Base-by-base conservation (phyloP, 2,113 vertebrate genomes). In the Phyllopteryx taeniolatus region DNA sequence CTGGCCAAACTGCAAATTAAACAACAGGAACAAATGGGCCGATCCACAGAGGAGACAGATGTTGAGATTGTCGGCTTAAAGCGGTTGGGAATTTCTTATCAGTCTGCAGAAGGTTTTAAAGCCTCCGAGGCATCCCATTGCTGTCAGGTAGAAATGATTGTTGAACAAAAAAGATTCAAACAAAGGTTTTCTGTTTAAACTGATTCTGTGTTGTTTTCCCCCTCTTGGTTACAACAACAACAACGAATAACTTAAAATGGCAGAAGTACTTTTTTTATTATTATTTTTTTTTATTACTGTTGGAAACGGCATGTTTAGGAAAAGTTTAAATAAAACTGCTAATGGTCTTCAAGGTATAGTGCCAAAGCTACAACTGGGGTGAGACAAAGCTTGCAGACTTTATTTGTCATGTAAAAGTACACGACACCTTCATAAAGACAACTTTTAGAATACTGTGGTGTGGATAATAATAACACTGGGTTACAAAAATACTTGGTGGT, bases 1-100 rank as follows among this genome's bases (percentile, higher is more conserved):
- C 70, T 44, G 77, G 63, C 43, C 70, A 86, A 78, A 86, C 80
- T 82, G 73, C 81, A 68, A 67, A 69, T 72, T 62, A 76, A 60
- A 51, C 39, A 57, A 66, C 64, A 44, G 66, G 80, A 72, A 72
- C 53, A 77, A 70, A 70, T 47, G 70, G 67, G 59, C 70, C 70
- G 61, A 74, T 70, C 10, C 6, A n/a, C 56, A 53, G 70, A 63
- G 66, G 72, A 76, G 67, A 69, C 72, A 67, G 64, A 85, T 70
- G 70, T 20, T 35, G 61, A 68, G 61, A 74, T 73, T 47, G 64
- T 35, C 46, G 60, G 70, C 70, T 78, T 44, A 68, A 70, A 76
- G 57, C 53, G 6, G 5, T 14, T 35, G 13, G 49, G 70, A 65
- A 68, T n/a, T 39, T 56, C 53, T 64, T 33, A 59, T 73, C 64